Base-by-base conservation (phyloP, 2,888 invertebrate genomes). In the Thera obeliscata region DNA sequence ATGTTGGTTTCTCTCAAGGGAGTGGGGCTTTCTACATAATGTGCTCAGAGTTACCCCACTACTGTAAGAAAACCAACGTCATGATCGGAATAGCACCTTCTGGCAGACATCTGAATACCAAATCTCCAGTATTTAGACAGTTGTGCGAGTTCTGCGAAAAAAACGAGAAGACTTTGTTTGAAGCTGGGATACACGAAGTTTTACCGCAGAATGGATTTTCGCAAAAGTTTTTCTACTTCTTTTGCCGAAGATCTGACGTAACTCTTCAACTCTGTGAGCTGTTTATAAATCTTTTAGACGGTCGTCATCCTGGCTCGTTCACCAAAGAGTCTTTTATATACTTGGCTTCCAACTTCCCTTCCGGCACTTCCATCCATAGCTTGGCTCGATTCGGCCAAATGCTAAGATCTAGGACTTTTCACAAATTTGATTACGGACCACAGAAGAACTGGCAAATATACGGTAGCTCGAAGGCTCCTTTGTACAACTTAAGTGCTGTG, bases 1-100 rank as follows among this genome's bases (percentile, higher is more conserved):
- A 85, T 38, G 95, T 96, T 8, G 98, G 97, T 0, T 97, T 96
- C 81, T 97, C 97, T 0, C 95, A 95, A 83, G 98, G 97, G 3
- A 95, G 95, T 0, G 95, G 95, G 0, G 85, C 88, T 2, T 96
- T 95, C 77, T 95, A 94, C 80, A 94, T 96, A 0, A 95, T 96
- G 95, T 94, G 95, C 61, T 95, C 95, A 0, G 94, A 94, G 74
- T 86, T 87, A 59, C 95, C 96, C 0, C 94, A 94, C 35, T 96
- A 96, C 73, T 95, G 96, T 83, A 81, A 91, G 0, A 96, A 96
- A 84, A 91, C 95, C 0, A 87, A 93, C 5, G 81, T 95, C 0
- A 90, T 95, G 84, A 94, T 95, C 69, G 94, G 94, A 0, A 75
- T 96, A 61, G 96, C 96, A 0, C 96, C 97, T 0, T 95, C 96